Conservation (phyloP, 1,140 invertebrate genomes). For the Drosophila lacertosa region DNA sequence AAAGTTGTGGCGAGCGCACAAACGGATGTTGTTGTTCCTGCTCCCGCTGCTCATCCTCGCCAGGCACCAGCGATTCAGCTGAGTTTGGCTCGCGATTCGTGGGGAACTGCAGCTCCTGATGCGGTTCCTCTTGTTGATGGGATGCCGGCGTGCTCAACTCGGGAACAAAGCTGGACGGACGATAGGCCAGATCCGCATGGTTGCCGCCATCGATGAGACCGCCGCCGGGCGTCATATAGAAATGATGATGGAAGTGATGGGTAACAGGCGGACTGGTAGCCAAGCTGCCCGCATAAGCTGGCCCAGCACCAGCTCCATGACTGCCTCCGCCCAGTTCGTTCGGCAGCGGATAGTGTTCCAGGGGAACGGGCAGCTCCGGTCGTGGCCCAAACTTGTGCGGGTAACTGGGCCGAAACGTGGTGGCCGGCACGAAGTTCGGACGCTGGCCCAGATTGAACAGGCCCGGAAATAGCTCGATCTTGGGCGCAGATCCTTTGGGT, state of each 20-base stretch:
- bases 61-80: constrained; percentile 38
- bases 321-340: constrained; percentile 28
- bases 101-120: constrained; percentile 50
- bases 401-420: constrained; percentile 73
- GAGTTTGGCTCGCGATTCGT: constrained; percentile 36
- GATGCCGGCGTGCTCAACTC: constrained; percentile 16
- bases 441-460: constrained; percentile 53
- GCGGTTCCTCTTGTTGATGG: background rate
- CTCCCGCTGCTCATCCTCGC: constrained; percentile 41
- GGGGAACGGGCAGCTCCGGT: constrained; percentile 27
- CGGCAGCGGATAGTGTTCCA: constrained; percentile 36
- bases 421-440: constrained; percentile 60
- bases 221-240: constrained; percentile 70
- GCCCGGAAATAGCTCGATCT: constrained; percentile 66
- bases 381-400: constrained; percentile 55
- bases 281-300: background rate
- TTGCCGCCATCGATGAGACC: constrained; percentile 8
- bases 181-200: constrained; percentile 30
- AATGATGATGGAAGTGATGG: constrained; percentile 84
- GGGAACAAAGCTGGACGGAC: constrained; percentile 7
- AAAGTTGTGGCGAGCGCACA: constrained; percentile 48
- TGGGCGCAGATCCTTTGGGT: constrained; percentile 34
- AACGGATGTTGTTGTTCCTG: constrained; percentile 43
- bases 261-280: constrained; percentile 45
- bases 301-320: background rate